Base-by-base conservation (phyloP, 1,140 invertebrate genomes). In the Heliconius nattereri region DNA sequence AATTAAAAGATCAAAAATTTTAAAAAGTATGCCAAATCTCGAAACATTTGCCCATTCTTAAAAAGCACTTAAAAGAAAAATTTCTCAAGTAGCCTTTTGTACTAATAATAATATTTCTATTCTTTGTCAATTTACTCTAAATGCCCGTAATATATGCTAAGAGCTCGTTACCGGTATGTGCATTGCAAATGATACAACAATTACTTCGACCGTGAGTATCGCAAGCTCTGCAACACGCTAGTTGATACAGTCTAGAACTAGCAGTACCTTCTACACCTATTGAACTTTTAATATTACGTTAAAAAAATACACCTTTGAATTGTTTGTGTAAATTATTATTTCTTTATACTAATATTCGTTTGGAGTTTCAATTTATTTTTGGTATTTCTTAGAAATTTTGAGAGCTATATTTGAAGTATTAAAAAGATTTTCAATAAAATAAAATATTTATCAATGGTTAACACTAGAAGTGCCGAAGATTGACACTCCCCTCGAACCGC, bases 211-310 rank as follows among this genome's bases (percentile, higher is more conserved):
- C 70, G 81, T 87, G 84, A 80, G 84, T 87, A 76, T 70, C 52
- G 13, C 20, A 37, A 80, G 75, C 81, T 84, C 80, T 85, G 60
- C 71, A 76, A 70, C 73, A 60, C 66, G 73, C 79, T 84, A 85
- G 85, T 85, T 83, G 75, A 81, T 66, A 81, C 82, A 81, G 77
- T 81, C 77, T 84, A 78, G 71, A 54, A 60, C 72, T 76, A 83
- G 80, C 32, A 76, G 71, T 76, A 70, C 76, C 76, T 66, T 77
- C 73, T 80, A 73, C 80, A 75, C 66, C 35, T 71, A 71, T 66
- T 66, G 26, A 29, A 29, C 26, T 66, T 66, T 29, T 5, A 66
- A 29, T 66, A 66, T 29, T 29, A 26, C 26, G 0, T 29, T 2
- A 66, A 1, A 66, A 26, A 29, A 26, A 66, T 66, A 29, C 5